Evolutionary conservation across 2,888 invertebrate species (phyloP), one percentile per base, ranked within the genome.

Genomic region (Eupithecia inturbata): DNA sequence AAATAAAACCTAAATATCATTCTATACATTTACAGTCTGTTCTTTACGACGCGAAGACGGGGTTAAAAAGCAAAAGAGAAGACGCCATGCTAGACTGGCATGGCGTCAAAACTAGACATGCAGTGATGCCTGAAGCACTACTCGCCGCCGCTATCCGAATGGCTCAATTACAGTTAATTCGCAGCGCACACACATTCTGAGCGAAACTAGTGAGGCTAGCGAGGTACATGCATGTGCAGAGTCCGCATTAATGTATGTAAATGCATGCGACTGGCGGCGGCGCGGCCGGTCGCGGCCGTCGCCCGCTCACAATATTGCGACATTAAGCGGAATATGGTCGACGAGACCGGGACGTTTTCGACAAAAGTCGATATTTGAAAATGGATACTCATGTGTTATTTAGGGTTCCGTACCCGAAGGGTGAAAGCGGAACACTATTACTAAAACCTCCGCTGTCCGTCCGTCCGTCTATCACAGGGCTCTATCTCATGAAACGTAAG

Each of bases 101-200:
- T 64, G 36, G 67, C 67, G 26, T 67, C 41, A 49, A 67, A 53
- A 53, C 68, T n/a, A 83, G 66, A 66, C 66, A 39, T 26, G 39
- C 39, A 64, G 39, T 66, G 39, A 66, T 36, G 66, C 66, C 66
- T 39, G 39, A 64, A 64, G 63, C 63, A 12, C 66, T 83, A 85
- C 86, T 53, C 49, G 49, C 85, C 83, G 87, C 88, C 89, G 87
- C 88, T 91, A 89, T 91, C 90, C 92, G 90, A 94, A 94, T 93
- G 91, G 92, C 93, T 94, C 94, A 94, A 94, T 94, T 93, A 93
- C 94, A 92, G 93, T 93, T 93, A 93, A 94, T 93, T 93, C 93
- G 91, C 89, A 92, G 87, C 90, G 90, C 91, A 94, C 94, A 94
- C 93, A 93, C 89, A 94, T 92, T 90, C 88, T 87, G 87, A 87